Evolutionary conservation across 2,797 vertebrate species (phyloP).

Genomic region (Odontamblyopus rebecca): DNA sequence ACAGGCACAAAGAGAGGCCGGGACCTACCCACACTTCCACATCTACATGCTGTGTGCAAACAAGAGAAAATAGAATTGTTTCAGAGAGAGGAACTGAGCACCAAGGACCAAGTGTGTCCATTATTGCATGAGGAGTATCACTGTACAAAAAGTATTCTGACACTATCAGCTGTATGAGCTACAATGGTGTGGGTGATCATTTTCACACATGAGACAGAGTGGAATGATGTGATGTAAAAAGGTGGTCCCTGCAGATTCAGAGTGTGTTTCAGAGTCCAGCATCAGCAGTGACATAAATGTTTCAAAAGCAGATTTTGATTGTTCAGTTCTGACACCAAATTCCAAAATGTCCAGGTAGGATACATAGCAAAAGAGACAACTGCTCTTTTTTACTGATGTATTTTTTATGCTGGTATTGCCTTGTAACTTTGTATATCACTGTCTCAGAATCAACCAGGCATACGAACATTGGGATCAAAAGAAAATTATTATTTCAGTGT

Average conservation of each 20-base stretch:
- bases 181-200: not conserved
- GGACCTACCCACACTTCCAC: constrained; percentile 91
- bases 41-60: constrained; percentile 91
- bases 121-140: not conserved
- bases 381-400: no score
- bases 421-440: not conserved
- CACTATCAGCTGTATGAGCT: not conserved
- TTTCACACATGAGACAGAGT: not conserved
- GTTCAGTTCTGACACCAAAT: not conserved
- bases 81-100: constrained; percentile 43
- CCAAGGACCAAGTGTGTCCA: not conserved
- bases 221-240: not conserved
- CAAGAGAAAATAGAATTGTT: constrained; percentile 74
- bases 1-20: constrained; percentile 49
- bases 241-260: not conserved
- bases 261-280: not conserved
- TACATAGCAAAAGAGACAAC: no score
- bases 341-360: not conserved
- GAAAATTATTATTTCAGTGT: not conserved
- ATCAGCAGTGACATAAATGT: not conserved
- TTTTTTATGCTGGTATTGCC: not conserved
- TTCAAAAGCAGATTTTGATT: not conserved
- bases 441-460: no score
- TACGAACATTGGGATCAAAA: no score
- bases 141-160: not conserved